Base-by-base conservation (phyloP, 1,140 invertebrate genomes). In the Drosophila trapezifrons region DNA sequence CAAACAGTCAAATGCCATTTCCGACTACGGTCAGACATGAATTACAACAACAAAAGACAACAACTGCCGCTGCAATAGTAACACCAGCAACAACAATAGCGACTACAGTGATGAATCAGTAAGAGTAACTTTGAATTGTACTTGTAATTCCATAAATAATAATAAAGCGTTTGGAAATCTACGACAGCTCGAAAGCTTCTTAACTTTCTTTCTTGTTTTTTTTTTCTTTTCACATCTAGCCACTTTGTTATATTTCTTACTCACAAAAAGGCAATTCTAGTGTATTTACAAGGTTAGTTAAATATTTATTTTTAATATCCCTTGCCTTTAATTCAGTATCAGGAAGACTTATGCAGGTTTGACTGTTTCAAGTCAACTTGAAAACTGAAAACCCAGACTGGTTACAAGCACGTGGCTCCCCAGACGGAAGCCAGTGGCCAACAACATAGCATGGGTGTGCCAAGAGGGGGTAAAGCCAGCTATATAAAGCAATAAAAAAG, bases 1-100 rank as follows among this genome's bases (percentile, higher is more conserved):
- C 79, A 82, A 82, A 77, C 74, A 65, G 76, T 77, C 81, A 64
- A 77, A 71, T 80, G 70, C 47, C 81, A 84, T 84, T 84, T 84
- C 80, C 80, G 81, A 84, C 81, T 77, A 81, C 81, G 77, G 77
- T 85, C 69, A 79, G 69, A 84, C 81, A 85, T 78, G 67, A 74
- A 84, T 45, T 66, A 47, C 51, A 59, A 58, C 59, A 38, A 67
- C 17, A 52, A 22, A 49, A 57, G 25, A 2, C 25, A 27, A 73
- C 63, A 75, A 66, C 74, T 58, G 67, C 62, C 20, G 67, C 49
- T 66, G 45, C 63, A 69, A 60, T 55, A 72, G 72, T 59, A 72
- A 63, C 63, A 81, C 38, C 70, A 62, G 59, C 37, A 47, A 52
- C 43, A 72, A 52, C 54, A 63, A 45, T 15, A 40, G 55, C 15